These are phyloP conservation scores for Rapana venosa DNA, from an alignment of 2,888 invertebrate genomes.

Conservation along the genomic window DNA sequence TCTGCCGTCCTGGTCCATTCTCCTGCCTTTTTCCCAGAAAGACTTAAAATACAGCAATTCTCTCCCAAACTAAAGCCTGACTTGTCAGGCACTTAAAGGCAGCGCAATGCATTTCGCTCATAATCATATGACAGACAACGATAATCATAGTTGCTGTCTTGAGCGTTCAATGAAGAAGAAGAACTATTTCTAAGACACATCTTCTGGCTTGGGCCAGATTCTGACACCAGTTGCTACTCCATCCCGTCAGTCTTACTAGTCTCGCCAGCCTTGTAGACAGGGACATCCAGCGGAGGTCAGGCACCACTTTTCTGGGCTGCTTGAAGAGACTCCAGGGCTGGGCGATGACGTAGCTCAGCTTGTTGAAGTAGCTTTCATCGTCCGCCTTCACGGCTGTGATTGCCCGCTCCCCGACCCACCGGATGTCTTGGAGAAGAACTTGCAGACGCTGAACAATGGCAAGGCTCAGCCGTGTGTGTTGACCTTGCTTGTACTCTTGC, in stretches of 20 bases:
- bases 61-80: no score
- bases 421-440: slow-evolving; percentile 53
- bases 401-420: slow-evolving; percentile 55
- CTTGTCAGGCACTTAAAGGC: no score
- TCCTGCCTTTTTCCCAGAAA: no score
- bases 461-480: slow-evolving; percentile 51
- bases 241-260: background rate
- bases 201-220: no score
- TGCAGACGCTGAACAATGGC: slow-evolving; percentile 53
- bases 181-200: no score
- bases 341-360: slow-evolving; percentile 54
- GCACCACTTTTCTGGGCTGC: slow-evolving; percentile 51
- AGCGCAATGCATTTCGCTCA: no score
- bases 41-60: no score
- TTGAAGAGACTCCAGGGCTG: slow-evolving; percentile 59
- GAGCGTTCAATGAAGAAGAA: no score
- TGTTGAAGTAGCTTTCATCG: slow-evolving; percentile 64
- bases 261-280: slow-evolving; percentile 36
- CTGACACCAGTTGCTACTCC: no score
- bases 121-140: no score
- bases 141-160: no score
- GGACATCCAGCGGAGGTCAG: slow-evolving; percentile 52
- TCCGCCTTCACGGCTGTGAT: slow-evolving; percentile 61
- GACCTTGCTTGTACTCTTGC: slow-evolving; percentile 52
- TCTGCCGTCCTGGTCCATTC: no score